Evolutionary conservation across 2,113 vertebrate genomes (phyloP).

Genomic region (Numida meleagris): DNA sequence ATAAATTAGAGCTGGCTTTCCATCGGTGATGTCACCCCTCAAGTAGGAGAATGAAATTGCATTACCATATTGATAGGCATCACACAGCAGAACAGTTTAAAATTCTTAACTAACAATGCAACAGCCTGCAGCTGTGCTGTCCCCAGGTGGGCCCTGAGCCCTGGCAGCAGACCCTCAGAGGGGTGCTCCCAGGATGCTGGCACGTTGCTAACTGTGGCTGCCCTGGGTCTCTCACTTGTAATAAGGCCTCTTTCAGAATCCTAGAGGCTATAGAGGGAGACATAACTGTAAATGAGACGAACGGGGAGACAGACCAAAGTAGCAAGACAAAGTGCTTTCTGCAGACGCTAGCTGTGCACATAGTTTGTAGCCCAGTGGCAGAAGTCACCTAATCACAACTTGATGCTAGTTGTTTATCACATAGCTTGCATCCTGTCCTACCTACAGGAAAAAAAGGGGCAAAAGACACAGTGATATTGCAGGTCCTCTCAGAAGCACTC

Average conservation of each 20-base stretch:
- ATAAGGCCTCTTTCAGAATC: neutral
- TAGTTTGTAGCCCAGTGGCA: neutral
- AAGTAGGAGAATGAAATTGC: neutral
- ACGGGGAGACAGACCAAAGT: neutral
- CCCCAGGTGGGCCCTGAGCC: neutral
- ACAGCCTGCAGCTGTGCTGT: neutral
- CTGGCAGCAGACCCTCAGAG: no score
- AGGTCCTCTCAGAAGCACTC: neutral
- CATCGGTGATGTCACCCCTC: neutral
- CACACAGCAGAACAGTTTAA: neutral
- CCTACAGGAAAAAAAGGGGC: neutral
- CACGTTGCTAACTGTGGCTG: neutral
- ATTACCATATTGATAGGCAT: neutral
- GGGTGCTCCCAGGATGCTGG: neutral
- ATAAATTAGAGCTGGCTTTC: neutral
- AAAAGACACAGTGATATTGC: neutral
- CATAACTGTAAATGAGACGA: neutral
- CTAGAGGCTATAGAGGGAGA: neutral
- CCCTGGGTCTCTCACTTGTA: neutral
- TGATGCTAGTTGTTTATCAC: neutral
- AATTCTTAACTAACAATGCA: neutral
- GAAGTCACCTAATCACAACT: neutral
- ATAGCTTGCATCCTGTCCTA: neutral
- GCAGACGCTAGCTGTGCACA: neutral
- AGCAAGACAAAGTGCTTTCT: neutral